Evolutionary conservation across 1,140 invertebrate species (phyloP), one percentile per base, ranked within the genome.

Genomic region (Carcinoscorpius rotundicauda): DNA sequence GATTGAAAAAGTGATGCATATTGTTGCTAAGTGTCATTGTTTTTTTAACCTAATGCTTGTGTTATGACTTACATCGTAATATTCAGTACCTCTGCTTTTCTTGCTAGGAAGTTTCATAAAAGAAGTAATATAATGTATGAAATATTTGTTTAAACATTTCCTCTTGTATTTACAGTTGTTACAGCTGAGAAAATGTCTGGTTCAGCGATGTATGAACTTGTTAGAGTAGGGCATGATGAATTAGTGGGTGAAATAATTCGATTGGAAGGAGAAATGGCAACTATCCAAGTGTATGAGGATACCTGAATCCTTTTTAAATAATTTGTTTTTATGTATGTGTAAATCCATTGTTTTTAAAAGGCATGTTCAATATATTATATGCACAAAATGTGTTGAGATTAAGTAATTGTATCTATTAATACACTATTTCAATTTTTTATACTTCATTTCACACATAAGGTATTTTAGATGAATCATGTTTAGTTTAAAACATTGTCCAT

Each of bases 261-360:
- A 78, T 82, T 99, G 64, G 97, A 99, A 81, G 95, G 95, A 65
- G 97, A 99, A 77, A 94, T 97, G 87, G 97, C 97, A 59, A 99
- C 97, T 66, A 99, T 99, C 78, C 95, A 98, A 84, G 95, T 98
- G 64, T 99, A 99, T 75, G 97, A 99, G 81, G 97, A 99, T 78
- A 99, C 97, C 59, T 98, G 81, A 82, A 80, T 77, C 76, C 72
- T 76, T 76, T 61, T 57, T 29, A 29, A 1, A 29, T 29, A 29
- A 29, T 29, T 29, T 29, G 29, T 29, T 29, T 29, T 1, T 29
- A 29, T 29, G 2, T 29, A 29, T 29, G 29, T 29, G 29, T 29
- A 29, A 29, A 29, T 29, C 29, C 29, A 29, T 29, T 29, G 29
- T 29, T 29, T 29, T 29, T 29, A 29, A 29, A 29, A 29, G 29